phyloP scores from a whole-genome alignment of 2,888 invertebrate species.

The Chorisops tibialis region DNA sequence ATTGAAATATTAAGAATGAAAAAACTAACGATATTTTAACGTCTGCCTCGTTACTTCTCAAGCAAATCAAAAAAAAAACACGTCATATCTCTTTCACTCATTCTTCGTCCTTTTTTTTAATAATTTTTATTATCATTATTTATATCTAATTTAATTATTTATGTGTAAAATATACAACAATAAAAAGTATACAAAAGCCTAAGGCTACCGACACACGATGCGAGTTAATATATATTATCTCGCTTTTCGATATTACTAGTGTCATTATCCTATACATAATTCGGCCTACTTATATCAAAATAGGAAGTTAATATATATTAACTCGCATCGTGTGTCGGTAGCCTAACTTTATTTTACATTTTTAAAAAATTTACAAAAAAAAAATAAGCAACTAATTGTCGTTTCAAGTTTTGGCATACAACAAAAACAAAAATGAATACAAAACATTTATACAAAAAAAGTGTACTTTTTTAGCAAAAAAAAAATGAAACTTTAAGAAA shows the following conservation, averaged over 20 bases:
- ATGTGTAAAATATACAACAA: not conserved
- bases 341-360: not conserved
- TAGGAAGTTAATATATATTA: no score
- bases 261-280: no score
- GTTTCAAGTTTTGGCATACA: not conserved
- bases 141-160: not conserved
- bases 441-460: not conserved
- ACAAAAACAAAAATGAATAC: not conserved
- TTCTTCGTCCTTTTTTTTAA: no score
- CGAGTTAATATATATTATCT: no score
- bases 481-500: not conserved
- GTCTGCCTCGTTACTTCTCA: not conserved
- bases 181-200: not conserved
- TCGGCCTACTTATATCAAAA: no score
- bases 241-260: no score
- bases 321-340: no score
- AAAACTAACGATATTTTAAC: no score
- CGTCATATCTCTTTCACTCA: no score
- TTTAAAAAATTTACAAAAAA: not conserved
- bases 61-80: not conserved
- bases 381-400: no score
- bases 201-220: no score
- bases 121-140: not conserved
- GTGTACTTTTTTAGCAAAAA: not conserved
- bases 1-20: not conserved